Percentiles rank a stretch among this genome's conserved stretches.
phyloP scores from a whole-genome alignment of 2,113 vertebrate genomes.

The Lepus europaeus region DNA sequence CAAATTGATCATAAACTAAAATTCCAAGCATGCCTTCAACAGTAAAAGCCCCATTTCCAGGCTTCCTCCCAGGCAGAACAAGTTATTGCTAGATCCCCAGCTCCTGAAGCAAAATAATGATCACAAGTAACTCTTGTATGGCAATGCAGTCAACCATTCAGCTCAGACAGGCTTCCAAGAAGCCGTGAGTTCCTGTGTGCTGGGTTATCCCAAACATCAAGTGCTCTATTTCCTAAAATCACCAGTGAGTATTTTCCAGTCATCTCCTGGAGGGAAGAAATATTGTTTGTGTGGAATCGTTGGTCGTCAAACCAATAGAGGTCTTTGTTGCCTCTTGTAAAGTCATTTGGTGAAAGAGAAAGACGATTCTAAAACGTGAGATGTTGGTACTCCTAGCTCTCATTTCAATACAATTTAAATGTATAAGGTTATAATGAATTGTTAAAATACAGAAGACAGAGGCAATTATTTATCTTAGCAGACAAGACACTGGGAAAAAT shows the following conservation, averaged over 20 bases:
- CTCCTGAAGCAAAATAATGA: background rate
- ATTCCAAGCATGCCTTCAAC: background rate
- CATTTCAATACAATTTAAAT: constrained; percentile 27
- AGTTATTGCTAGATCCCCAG: background rate
- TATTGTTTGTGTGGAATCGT: background rate
- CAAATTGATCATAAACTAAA: constrained; percentile 67
- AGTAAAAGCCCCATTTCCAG: background rate
- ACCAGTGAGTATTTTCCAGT: background rate
- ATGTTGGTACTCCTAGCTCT: background rate
- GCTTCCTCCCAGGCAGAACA: background rate
- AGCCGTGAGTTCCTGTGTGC: background rate
- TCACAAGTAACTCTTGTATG: background rate
- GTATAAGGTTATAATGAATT: background rate
- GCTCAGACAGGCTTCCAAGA: background rate
- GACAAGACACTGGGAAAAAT: too few relatives aligned
- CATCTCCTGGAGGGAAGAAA: background rate
- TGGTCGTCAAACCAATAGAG: background rate
- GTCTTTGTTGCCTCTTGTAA: background rate
- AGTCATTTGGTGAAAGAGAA: background rate
- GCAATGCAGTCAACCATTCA: background rate
- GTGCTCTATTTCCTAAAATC: background rate
- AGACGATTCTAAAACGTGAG: background rate
- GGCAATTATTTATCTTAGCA: background rate
- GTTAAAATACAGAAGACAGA: background rate
- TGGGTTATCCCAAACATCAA: background rate